Evolutionary conservation across 2,113 vertebrate genomes (phyloP), one percentile per base, ranked within the genome.

Genomic region (Pandion haliaetus): DNA sequence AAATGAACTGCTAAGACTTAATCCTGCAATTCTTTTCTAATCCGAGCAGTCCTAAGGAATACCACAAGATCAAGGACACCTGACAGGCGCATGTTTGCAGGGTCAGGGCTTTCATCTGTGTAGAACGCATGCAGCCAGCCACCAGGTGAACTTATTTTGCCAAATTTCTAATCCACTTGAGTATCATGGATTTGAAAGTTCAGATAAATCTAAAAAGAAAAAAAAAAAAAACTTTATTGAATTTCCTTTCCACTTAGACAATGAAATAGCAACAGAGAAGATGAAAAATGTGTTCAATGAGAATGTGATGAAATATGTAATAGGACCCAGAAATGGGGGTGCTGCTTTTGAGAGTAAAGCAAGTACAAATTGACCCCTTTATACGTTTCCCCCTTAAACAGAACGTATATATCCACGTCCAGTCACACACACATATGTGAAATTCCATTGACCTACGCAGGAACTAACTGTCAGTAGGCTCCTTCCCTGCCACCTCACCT

Each of bases 1-100:
- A 95, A 95, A 93, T 91, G 63, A 92, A 92, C 84, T 83, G 55
- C 93, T 97, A 78, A 86, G 10, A 77, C 88, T 95, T 92, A 95
- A 97, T 97, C 90, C 92, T 83, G 47, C 88, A 96, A 88, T 94
- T 97, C 71, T 92, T 88, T 83, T 42, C 82, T 97, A 88, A 96
- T 93, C 88, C 7, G 0, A 82, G 94, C 86, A 83, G 72, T 86
- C 86, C 90, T 86, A 81, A 83, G 72, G 92, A 94, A 79, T 94
- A 92, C 90, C 59, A 50, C 42, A 80, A 93, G 97, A 95, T 90
- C 90, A 97, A 88, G 92, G 85, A 87, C 74, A 92, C 59, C 90
- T 90, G 70, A 62, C 62, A 86, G 67, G 72, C 93, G 76, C 9
- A 34, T 62, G 45, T 88, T 93, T 94, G 82, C 80, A 78, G 74